These are phyloP conservation scores for Cheilosia variabilis DNA, from an alignment of 2,888 invertebrate genomes.

Conservation along the genomic window DNA sequence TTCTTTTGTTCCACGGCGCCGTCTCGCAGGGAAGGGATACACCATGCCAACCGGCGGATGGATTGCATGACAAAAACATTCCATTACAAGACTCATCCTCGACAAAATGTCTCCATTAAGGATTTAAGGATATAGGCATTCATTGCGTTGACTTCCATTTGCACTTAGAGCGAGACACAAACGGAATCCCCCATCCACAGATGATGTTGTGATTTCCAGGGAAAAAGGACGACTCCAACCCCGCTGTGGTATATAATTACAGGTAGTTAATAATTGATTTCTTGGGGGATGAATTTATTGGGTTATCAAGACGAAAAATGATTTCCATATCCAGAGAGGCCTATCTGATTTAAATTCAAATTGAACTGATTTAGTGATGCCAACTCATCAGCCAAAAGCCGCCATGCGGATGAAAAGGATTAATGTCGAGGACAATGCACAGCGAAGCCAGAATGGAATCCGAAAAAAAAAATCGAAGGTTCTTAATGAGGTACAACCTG, in stretches of 20 bases:
- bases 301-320: constrained; percentile 74
- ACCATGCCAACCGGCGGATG: constrained; percentile 16
- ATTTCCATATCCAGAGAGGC: constrained; percentile 40
- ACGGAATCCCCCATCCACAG: constrained; percentile 59
- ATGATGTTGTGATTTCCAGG: constrained; percentile 40
- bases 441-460: constrained; percentile 8
- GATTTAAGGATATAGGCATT: constrained; percentile 71
- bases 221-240: constrained; percentile 14
- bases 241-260: constrained; percentile 50
- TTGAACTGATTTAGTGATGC: constrained; percentile 43
- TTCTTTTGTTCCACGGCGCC: constrained; percentile 63
- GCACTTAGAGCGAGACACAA: constrained; percentile 62
- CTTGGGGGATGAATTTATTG: constrained; percentile 62
- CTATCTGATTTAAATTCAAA: constrained; percentile 68
- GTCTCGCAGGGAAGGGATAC: constrained; percentile 22
- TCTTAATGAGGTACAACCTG: constrained; percentile 69
- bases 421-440: constrained; percentile 52
- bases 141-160: constrained; percentile 67
- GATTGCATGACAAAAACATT: constrained; percentile 74
- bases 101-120: constrained; percentile 60
- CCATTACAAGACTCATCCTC: constrained; percentile 69
- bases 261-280: constrained; percentile 75
- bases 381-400: constrained; percentile 32
- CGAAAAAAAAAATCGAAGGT: constrained; percentile 66
- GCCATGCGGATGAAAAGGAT: constrained; percentile 61